These are phyloP conservation scores for Anoura caudifer DNA, from an alignment of 2,113 vertebrate genomes.

Conservation along the genomic window DNA sequence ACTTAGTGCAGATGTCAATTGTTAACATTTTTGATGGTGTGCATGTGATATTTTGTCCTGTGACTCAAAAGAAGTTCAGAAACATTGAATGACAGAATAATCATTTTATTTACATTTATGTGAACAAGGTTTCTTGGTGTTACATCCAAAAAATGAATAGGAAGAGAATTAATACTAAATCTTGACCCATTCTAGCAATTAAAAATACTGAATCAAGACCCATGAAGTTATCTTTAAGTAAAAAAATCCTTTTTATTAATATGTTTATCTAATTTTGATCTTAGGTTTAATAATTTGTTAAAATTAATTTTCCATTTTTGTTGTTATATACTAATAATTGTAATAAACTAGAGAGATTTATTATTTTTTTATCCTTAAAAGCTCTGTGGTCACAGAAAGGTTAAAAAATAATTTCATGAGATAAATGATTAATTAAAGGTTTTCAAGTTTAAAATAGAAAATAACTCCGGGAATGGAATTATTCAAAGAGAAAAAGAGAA, in stretches of 20 bases:
- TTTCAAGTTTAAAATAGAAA: slow-evolving; percentile 15
- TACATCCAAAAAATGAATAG: neutral
- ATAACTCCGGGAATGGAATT: neutral
- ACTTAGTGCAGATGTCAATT: neutral
- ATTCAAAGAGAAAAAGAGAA: neutral
- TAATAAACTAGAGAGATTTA: neutral
- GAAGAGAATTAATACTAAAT: neutral
- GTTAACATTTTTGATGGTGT: neutral
- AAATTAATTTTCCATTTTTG: neutral
- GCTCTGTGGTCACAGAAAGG: neutral
- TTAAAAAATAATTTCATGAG: neutral
- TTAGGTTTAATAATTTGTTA: neutral
- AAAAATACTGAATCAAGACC: neutral
- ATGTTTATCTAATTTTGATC: neutral
- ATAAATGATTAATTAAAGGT: neutral
- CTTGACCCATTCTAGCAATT: neutral
- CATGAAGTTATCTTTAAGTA: neutral
- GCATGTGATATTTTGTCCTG: neutral
- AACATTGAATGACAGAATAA: neutral
- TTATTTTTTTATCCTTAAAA: neutral
- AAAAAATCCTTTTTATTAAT: neutral
- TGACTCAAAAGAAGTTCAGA: neutral
- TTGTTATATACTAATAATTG: neutral
- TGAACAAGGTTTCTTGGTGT: neutral
- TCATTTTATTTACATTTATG: neutral